phyloP scores from a whole-genome alignment of 2,113 vertebrate genomes.

The Notothenia rossii region DNA sequence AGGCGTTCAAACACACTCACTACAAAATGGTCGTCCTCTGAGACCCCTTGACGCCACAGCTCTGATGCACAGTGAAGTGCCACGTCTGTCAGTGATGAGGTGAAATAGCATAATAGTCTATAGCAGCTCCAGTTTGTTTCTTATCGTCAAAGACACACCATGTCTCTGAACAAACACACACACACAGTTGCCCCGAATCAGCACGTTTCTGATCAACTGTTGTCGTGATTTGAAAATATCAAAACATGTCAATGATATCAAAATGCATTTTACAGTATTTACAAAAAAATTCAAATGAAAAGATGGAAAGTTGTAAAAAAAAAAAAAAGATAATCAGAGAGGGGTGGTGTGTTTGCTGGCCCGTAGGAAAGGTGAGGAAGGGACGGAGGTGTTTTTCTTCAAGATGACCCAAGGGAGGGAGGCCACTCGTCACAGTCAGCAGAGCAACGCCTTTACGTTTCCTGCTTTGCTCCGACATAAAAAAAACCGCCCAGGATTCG shows the following conservation, averaged over 20 bases:
- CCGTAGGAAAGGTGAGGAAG: constrained; percentile 31
- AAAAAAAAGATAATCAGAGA: constrained; percentile 46
- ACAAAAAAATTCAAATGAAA: constrained; percentile 75
- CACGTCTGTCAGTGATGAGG: constrained; percentile 60
- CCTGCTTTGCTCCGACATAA: constrained; percentile 23
- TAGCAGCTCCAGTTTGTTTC: constrained; percentile 75
- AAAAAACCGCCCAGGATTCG: constrained; percentile 14
- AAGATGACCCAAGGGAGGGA: constrained; percentile 33
- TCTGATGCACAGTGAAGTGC: constrained; percentile 39
- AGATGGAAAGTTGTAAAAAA: constrained; percentile 69
- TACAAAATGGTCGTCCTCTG: constrained; percentile 27
- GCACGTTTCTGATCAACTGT: constrained; percentile 65
- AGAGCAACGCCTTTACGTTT: constrained; percentile 37
- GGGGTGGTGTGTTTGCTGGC: constrained; percentile 45
- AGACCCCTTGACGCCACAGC: constrained; percentile 19
- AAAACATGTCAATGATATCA: constrained; percentile 91
- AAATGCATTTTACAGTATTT: constrained; percentile 91
- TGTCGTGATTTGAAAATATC: constrained; percentile 84
- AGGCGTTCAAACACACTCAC: constrained; percentile 26
- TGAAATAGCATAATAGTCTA: constrained; percentile 68
- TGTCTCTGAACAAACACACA: constrained; percentile 73
- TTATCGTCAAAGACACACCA: constrained; percentile 61
- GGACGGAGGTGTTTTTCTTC: constrained; percentile 33
- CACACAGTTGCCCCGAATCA: constrained; percentile 64
- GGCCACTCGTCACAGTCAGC: constrained; percentile 43